Evolutionary conservation across 1,140 invertebrate species (phyloP).

Genomic region (Zaprionus inermis): DNA sequence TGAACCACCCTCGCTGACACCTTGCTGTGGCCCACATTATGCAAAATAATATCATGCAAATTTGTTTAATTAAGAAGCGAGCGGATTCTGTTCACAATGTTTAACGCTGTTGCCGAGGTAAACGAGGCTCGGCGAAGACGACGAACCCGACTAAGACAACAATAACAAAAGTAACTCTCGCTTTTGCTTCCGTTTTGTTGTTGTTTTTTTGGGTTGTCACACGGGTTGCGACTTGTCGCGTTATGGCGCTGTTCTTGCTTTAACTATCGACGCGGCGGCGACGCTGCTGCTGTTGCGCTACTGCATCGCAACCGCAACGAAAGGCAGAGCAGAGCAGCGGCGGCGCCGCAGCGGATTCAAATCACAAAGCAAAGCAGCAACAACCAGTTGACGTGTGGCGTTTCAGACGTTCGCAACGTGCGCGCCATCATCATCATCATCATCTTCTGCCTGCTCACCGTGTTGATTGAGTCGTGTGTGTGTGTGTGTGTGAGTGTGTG

Average conservation of each 20-base stretch:
- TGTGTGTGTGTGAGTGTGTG: too few species aligned
- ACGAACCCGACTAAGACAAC: constrained; percentile 16
- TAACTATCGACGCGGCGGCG: constrained; percentile 28
- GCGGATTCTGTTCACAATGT: constrained; percentile 14
- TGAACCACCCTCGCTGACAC: constrained; percentile 16
- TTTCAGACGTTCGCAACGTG: constrained; percentile 51
- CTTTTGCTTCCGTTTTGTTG: constrained; percentile 45
- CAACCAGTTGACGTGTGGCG: constrained; percentile 67
- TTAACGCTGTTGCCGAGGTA: constrained; percentile 32
- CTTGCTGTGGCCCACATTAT: constrained; percentile 21
- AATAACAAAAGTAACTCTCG: constrained; percentile 33
- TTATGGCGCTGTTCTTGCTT: constrained; percentile 31
- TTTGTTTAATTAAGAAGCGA: constrained; percentile 23
- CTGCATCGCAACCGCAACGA: constrained; percentile 14
- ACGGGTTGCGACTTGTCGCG: constrained; percentile 32
- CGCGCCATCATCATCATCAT: constrained; percentile 12
- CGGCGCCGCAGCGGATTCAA: constrained; percentile 30
- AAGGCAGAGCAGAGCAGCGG: background rate
- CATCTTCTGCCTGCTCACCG: background rate
- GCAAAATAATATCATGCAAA: constrained; percentile 31
- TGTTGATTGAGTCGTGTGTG: background rate
- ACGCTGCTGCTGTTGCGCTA: constrained; percentile 12
- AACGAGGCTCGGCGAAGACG: constrained; percentile 8
- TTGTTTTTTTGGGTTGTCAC: constrained; percentile 28
- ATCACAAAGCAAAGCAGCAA: constrained; percentile 27